phyloP scores from a whole-genome alignment of 1,140 invertebrate species.

The Lepidostoma basale region DNA sequence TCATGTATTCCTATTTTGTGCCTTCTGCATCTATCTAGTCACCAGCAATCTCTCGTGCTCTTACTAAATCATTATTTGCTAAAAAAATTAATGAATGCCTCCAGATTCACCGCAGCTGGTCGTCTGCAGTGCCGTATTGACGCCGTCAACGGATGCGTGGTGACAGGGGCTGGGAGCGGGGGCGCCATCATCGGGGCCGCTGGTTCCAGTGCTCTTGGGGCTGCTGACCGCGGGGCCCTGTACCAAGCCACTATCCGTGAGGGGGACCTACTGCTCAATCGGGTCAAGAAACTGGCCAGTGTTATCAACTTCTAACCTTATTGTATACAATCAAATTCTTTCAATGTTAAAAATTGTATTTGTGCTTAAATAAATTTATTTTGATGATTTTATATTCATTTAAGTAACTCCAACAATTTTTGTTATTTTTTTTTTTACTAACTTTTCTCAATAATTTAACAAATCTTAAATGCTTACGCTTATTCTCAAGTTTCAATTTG shows the following conservation, averaged over 20 bases:
- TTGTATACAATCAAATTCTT: slow-evolving; percentile 4
- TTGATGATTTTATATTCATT: too few relatives aligned
- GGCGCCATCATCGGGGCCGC: slow-evolving; percentile 82
- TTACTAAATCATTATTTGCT: too few relatives aligned
- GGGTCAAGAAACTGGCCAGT: slow-evolving; percentile 97
- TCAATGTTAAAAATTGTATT: slow-evolving; percentile 12
- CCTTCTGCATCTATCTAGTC: too few relatives aligned
- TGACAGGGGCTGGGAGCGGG: slow-evolving; percentile 92
- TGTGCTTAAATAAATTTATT: slow-evolving; percentile 22
- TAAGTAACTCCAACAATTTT: too few relatives aligned
- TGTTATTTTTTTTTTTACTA: too few relatives aligned
- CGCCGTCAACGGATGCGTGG: slow-evolving; percentile 94
- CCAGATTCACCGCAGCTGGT: slow-evolving; percentile 93
- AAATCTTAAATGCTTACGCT: too few relatives aligned
- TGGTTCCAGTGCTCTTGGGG: slow-evolving; percentile 87
- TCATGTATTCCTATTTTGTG: too few relatives aligned
- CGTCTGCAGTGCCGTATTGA: slow-evolving; percentile 97
- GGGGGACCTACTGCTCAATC: slow-evolving; percentile 95
- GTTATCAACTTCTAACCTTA: slow-evolving; percentile 94
- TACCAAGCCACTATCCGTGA: slow-evolving; percentile 99
- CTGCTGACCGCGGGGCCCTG: slow-evolving; percentile 66
- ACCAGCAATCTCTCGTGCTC: too few relatives aligned
- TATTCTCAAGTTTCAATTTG: too few relatives aligned
- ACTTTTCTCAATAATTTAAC: too few relatives aligned
- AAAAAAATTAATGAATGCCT: background rate